Percentiles rank a stretch among this genome's conserved stretches.
These are phyloP conservation scores for Centroberyx gerrardi DNA, from an alignment of 2,797 vertebrate species.

Conservation along the genomic window DNA sequence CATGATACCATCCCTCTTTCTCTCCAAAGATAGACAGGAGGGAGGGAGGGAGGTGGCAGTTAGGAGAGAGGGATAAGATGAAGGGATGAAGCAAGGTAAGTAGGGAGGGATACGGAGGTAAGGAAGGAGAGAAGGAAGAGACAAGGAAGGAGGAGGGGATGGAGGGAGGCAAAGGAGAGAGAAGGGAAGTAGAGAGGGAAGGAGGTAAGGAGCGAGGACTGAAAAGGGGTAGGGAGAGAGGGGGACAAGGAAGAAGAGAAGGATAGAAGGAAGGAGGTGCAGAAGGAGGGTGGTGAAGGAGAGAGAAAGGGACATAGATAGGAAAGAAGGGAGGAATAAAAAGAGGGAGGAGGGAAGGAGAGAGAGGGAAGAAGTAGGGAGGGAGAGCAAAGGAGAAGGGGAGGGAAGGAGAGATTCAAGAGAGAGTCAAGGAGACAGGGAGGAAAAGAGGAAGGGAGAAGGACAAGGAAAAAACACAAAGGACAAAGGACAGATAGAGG, in stretches of 20 bases:
- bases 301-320: not conserved
- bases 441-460: not conserved
- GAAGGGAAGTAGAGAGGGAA: not conserved
- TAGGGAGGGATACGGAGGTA: not conserved
- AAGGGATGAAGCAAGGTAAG: not conserved
- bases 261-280: not conserved
- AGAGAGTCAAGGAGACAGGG: not conserved
- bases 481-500: not conserved
- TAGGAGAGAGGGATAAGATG: not conserved
- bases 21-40: not conserved
- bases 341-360: not conserved
- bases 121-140: not conserved
- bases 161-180: not conserved
- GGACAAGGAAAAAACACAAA: not conserved
- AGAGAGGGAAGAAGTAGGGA: not conserved
- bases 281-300: not conserved
- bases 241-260: not conserved
- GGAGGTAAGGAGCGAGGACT: not conserved
- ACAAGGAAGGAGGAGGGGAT: not conserved
- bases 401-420: not conserved
- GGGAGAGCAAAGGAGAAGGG: not conserved
- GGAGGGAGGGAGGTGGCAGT: not conserved
- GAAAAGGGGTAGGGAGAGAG: no score
- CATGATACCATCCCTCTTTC: conserved; percentile 32
- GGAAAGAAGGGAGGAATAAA: not conserved